Evolutionary conservation across 2,113 vertebrate species (phyloP).

Genomic region (Microtus ochrogaster): DNA sequence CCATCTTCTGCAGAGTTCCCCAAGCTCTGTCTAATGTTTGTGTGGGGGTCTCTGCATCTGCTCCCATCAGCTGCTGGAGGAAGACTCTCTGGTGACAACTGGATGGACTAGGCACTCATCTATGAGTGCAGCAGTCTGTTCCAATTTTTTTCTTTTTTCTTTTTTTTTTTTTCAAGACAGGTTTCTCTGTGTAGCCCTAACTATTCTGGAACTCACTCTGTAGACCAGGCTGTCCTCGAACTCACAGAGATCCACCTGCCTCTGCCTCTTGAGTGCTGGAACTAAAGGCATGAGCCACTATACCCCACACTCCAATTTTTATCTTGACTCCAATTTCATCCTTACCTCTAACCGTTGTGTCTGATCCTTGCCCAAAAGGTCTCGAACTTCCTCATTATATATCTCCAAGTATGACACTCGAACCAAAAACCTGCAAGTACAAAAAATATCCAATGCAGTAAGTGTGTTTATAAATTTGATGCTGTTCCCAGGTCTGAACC

Average conservation of each 20-base stretch:
- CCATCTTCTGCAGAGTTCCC: too few species aligned
- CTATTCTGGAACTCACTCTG: background rate
- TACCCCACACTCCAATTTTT: background rate
- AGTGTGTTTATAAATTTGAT: background rate
- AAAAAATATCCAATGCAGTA: background rate
- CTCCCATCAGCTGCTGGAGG: too few species aligned
- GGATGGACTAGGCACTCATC: too few species aligned
- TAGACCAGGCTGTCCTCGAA: background rate
- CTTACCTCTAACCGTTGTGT: slow-evolving; percentile 96
- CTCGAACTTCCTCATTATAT: slow-evolving; percentile 98
- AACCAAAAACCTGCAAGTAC: slow-evolving; percentile 94
- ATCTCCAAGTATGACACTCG: slow-evolving; percentile 99
- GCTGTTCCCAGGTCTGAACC: background rate
- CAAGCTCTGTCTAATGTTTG: too few species aligned
- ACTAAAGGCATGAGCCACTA: background rate
- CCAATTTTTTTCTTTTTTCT: too few species aligned
- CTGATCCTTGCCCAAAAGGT: slow-evolving; percentile 97
- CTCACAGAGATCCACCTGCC: background rate
- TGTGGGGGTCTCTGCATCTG: too few species aligned
- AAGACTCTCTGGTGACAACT: too few species aligned
- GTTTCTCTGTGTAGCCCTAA: background rate
- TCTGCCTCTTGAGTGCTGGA: background rate
- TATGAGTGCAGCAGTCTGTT: too few species aligned
- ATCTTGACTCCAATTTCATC: background rate
- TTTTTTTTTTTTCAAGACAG: too few species aligned